A percentile compares a stretch with the other conserved stretches of the same genome.
These are phyloP conservation scores for Melipona beecheii DNA, from an alignment of 2,888 invertebrate species.

Conservation along the genomic window DNA sequence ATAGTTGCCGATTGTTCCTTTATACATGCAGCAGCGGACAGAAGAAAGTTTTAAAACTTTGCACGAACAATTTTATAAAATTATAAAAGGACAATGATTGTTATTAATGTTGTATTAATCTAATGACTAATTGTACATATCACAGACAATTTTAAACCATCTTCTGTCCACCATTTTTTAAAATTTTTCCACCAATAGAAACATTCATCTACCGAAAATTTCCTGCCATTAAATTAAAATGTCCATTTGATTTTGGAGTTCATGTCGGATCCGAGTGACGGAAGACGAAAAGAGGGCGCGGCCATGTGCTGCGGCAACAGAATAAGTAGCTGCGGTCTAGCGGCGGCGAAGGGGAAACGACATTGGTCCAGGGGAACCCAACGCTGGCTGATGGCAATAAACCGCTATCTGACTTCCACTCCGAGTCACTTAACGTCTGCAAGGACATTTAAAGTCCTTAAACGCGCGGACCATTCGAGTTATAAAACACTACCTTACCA, in stretches of 20 bases:
- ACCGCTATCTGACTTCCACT: conserved; percentile 82
- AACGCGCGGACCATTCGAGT: conserved; percentile 61
- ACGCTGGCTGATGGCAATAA: conserved; percentile 71
- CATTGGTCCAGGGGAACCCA: conserved; percentile 36
- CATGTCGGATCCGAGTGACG: neutral
- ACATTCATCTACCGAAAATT: no score
- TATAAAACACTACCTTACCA: conserved; percentile 74
- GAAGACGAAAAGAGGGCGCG: neutral
- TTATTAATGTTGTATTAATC: no score
- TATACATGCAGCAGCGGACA: no score
- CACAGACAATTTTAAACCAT: no score
- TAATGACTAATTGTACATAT: no score
- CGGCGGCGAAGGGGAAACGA: conserved; percentile 36
- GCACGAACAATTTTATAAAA: no score
- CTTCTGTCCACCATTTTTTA: no score
- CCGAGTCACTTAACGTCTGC: conserved; percentile 80
- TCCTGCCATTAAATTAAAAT: no score
- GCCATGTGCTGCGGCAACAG: conserved; percentile 18
- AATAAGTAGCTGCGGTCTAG: conserved; percentile 32
- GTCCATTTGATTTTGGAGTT: neutral
- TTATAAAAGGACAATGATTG: no score
- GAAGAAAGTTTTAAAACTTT: no score
- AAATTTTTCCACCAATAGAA: no score
- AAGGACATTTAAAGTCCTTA: conserved; percentile 75
- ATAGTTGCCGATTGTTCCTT: no score